Evolutionary conservation across 1,140 invertebrate genomes (phyloP).

Genomic region (Oncopodura yosiiana): DNA sequence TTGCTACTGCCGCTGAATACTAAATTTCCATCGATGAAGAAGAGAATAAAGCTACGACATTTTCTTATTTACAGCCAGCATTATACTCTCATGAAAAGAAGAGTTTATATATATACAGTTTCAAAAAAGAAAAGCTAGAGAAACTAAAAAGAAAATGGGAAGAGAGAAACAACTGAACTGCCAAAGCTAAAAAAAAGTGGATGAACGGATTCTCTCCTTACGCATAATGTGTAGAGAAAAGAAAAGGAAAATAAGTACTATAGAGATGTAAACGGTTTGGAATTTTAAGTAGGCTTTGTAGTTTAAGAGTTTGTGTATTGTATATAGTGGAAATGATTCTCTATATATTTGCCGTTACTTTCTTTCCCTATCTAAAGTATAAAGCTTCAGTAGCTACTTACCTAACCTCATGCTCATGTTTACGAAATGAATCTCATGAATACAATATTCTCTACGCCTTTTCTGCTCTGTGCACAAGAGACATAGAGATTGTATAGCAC

Average conservation of each 20-base stretch:
- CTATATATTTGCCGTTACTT: too few species aligned
- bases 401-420: conserved; percentile 34
- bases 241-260: conserved; percentile 15
- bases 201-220: conserved; percentile 3
- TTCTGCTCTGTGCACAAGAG: conserved; percentile 8
- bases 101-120: too few species aligned
- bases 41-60: too few species aligned
- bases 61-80: too few species aligned
- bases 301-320: conserved; percentile 1
- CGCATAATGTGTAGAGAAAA: background rate
- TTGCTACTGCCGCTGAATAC: too few species aligned
- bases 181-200: background rate
- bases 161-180: background rate
- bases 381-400: background rate
- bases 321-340: conserved; percentile 28
- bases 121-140: too few species aligned
- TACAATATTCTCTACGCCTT: conserved; percentile 30
- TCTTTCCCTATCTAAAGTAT: background rate
- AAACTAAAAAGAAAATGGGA: conserved; percentile 6
- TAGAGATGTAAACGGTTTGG: conserved; percentile 32
- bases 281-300: conserved; percentile 32
- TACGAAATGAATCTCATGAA: conserved; percentile 35
- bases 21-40: too few species aligned
- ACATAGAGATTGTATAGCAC: too few species aligned
- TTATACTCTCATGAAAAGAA: too few species aligned